These are phyloP conservation scores for Falco punctatus DNA, from an alignment of 2,113 vertebrate species.

Conservation along the genomic window DNA sequence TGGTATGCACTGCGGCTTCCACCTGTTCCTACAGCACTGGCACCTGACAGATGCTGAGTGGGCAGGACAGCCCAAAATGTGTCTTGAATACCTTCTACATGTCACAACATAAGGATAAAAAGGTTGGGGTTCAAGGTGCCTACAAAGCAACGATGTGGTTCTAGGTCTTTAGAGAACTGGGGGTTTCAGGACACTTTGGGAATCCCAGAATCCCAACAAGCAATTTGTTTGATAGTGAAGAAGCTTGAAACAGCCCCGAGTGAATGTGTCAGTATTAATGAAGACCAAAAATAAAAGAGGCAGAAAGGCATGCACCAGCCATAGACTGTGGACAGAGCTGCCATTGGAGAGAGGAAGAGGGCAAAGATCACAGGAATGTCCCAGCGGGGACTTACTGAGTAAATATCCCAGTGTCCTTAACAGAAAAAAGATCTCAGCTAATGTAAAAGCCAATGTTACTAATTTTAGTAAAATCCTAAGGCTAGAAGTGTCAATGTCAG, in stretches of 20 bases:
- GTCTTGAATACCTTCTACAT: neutral
- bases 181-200: neutral
- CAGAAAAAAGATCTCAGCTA: neutral
- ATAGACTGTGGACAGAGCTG: neutral
- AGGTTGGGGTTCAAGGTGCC: neutral
- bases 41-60: neutral
- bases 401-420: neutral
- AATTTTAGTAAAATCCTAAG: constrained; percentile 1
- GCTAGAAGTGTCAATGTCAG: constrained; percentile 1
- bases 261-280: neutral
- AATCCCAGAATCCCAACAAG: neutral
- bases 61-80: neutral
- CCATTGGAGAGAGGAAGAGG: neutral
- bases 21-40: neutral
- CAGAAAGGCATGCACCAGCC: neutral
- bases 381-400: neutral
- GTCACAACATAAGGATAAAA: neutral
- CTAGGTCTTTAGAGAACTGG: neutral
- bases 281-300: neutral
- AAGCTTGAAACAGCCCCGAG: neutral
- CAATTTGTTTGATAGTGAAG: rapidly evolving
- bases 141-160: neutral
- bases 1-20: neutral
- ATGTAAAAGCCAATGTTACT: neutral
- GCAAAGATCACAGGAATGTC: neutral